phyloP scores from a whole-genome alignment of 2,113 vertebrate genomes.

The Eurypyga helias region DNA sequence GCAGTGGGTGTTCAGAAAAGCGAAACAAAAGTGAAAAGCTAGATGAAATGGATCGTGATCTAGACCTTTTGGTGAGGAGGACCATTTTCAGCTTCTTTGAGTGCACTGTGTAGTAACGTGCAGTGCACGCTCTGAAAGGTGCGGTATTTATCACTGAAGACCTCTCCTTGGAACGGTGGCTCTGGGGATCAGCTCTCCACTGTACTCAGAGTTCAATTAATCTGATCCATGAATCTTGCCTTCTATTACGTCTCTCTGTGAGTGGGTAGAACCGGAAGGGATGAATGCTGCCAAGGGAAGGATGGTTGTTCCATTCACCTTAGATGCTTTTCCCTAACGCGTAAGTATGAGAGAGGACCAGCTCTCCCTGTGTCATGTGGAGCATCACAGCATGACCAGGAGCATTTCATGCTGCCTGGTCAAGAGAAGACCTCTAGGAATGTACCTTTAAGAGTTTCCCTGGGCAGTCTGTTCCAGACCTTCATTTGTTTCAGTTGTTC shows the following conservation, averaged over 20 bases:
- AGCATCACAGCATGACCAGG: not conserved
- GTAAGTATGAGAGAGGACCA: not conserved
- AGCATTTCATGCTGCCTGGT: too few species aligned
- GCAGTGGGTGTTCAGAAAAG: not conserved
- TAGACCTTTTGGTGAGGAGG: not conserved
- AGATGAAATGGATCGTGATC: not conserved
- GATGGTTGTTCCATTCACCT: not conserved
- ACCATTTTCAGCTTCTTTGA: not conserved
- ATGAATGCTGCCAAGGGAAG: not conserved
- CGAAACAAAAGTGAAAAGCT: not conserved
- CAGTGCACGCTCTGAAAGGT: not conserved
- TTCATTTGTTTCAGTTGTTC: not conserved
- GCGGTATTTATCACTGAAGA: not conserved
- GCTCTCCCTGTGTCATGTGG: not conserved
- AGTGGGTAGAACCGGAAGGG: not conserved
- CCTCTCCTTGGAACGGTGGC: not conserved
- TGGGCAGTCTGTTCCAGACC: not conserved
- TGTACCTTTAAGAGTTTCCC: not conserved
- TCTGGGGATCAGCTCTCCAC: not conserved
- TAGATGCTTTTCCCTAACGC: not conserved
- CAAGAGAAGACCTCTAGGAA: not conserved
- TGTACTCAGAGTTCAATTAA: not conserved
- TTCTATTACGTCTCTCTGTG: not conserved
- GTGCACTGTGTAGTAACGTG: fast-evolving
- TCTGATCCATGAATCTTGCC: not conserved